Base-by-base conservation (phyloP, 2,888 invertebrate species). In the Cheilosia grossa region DNA sequence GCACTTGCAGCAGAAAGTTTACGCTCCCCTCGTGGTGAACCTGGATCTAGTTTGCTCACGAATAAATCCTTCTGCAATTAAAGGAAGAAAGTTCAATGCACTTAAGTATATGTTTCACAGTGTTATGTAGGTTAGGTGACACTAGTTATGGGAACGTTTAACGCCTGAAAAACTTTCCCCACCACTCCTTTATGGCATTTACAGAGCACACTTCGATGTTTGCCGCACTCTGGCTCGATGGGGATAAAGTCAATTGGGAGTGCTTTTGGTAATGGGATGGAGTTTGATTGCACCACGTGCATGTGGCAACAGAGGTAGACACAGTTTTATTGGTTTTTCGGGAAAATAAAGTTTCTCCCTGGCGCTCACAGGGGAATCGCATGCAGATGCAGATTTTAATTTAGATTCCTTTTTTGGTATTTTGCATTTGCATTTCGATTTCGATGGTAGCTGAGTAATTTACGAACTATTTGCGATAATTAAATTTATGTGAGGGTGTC, bases 1-100 rank as follows among this genome's bases (percentile, higher is more conserved):
- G 96, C 95, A 88, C 96, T 97, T 78, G 96, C 95, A 67, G 96
- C 95, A 53, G 97, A 97, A 93, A 97, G 94, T 93, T 97, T 97
- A 87, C 97, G 94, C 92, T 97, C 97, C 90, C 94, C 93, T 89
- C 91, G 91, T 88, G 92, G 92, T 91, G 94, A 93, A 89, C 95
- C 93, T 89, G 95, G 94, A 89, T 96, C 96, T 85, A 96, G 93
- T 93, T 96, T 96, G 86, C 94, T 94, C 89, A 95, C 94, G 91
- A 97, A 97, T 89, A 97, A 93, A 93, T 97, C 97, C 93, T 96
- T 96, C 97, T 97, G 94, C 72, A 93, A 93, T 56, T 79, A 66
- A 80, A 88, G 87, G 85, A 87, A 21, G 47, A 72, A 51, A 64
- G 42, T 53, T 51, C 24, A 47, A 51, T 37, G 5, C 13, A 37